Base-by-base conservation (phyloP, 2,888 invertebrate species). In the Drosophila subsilvestris region DNA sequence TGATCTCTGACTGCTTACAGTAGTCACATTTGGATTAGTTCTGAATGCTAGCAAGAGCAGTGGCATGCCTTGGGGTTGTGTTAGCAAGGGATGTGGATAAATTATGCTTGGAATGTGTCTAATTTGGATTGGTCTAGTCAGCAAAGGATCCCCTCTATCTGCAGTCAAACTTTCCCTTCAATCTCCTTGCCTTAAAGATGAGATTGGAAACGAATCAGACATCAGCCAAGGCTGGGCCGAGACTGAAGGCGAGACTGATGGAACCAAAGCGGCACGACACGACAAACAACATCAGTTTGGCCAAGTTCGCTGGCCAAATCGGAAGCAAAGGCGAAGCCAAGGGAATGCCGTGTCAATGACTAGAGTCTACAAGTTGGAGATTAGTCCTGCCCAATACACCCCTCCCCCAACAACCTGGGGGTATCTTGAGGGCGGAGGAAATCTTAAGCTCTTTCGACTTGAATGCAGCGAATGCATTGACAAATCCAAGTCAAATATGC, bases 401-500 rank as follows among this genome's bases (percentile, higher is more conserved):
- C 74, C 66, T 62, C 55, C 6, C 43, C 49, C 37, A 14, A 3
- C 3, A 3, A 22, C 22, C 22, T 4, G 4, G 22, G 22, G 22
- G 22, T 22, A 37, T 37, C 37, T 37, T 37, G n/a, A 37, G 37
- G 37, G 37, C n/a, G 37, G n/a, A 37, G 7, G n/a, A 84, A 84
- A 84, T 84, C 83, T 86, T 86, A 84, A 84, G 86, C 86, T 75
- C 67, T 69, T 86, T 84, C 84, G 79, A 86, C 84, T 84, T 81
- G 71, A 76, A 72, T 78, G 45, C 56, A 51, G 45, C 17, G 51
- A 68, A 75, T 65, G 76, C 80, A 79, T 79, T 79, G 89, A 87
- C 89, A 89, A 89, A 90, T 89, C 89, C 89, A 88, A 89, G 88
- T 89, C 85, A 88, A 84, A 87, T 83, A 86, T 82, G 80, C 80